Conservation (phyloP, 2,888 invertebrate species). For the Antheraea yamamai region DNA sequence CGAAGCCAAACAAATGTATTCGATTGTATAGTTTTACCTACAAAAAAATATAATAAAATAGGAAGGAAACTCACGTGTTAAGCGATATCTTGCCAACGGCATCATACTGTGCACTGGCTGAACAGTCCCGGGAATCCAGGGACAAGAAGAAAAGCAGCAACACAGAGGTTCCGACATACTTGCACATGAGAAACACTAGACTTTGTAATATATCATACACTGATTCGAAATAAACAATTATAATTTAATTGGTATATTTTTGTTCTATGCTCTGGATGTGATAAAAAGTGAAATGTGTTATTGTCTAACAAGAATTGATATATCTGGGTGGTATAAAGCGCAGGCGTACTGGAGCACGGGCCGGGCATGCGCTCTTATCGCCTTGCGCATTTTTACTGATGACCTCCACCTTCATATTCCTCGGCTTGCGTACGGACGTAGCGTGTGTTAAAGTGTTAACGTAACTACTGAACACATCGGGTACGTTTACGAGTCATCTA, state of each 20-base stretch:
- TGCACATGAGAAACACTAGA: conserved; percentile 67
- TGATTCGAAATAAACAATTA: conserved; percentile 24
- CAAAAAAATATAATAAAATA: conserved; percentile 17
- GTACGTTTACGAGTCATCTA: conserved; percentile 49
- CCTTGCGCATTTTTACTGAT: conserved; percentile 49
- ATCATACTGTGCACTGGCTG: conserved; percentile 71
- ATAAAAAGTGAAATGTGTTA: conserved; percentile 29
- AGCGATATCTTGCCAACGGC: conserved; percentile 65
- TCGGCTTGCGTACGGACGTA: conserved; percentile 28
- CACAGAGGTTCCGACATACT: conserved; percentile 58
- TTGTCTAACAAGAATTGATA: conserved; percentile 50
- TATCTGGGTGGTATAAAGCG: conserved; percentile 41
- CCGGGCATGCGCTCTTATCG: conserved; percentile 61
- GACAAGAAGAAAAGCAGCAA: conserved; percentile 65
- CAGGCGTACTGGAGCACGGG: conserved; percentile 51
- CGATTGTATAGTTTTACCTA: neutral
- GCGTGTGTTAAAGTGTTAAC: conserved; percentile 33
- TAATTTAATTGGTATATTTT: conserved; percentile 23
- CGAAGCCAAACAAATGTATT: conserved; percentile 26
- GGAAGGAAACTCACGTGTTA: conserved; percentile 66
- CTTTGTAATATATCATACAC: conserved; percentile 24
- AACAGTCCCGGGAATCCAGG: conserved; percentile 72
- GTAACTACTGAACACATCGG: conserved; percentile 44
- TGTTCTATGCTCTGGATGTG: conserved; percentile 26
- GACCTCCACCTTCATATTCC: conserved; percentile 29